Base-by-base conservation (phyloP, 2,113 vertebrate genomes). In the Meleagris gallopavo region DNA sequence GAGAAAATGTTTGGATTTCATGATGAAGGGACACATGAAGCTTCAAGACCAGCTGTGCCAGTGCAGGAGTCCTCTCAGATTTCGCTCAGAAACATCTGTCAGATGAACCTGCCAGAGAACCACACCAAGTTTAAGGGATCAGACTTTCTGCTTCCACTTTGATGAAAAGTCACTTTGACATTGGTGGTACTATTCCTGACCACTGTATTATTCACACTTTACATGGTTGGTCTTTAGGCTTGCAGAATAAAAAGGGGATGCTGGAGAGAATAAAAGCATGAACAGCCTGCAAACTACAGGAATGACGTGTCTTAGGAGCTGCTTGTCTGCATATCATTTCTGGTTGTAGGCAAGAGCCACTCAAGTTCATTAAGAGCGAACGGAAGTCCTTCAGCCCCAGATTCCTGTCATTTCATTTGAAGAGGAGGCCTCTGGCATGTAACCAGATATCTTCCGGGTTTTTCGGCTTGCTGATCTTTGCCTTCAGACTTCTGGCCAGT, bases 401-500 rank as follows among this genome's bases (percentile, higher is more conserved):
- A 96, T 94, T 93, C 88, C 95, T 96, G 93, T 65, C 91, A 77
- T 96, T 96, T 95, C 91, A 93, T 92, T 73, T 93, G 93, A 62
- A 96, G 95, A 97, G 93, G 89, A 97, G 93, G 90, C 96, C 90
- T 95, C 96, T 97, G 88, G 96, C 89, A 1, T 93, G 97, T 95
- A 98, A 97, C 72, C 38, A 79, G 97, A 98, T 96, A 95, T 89
- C 91, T 89, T 94, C 95, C 88, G 74, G 89, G 95, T 96, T 90
- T 30, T 48, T 93, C 89, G 94, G 93, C 95, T 95, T 50, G 93
- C 96, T 95, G 96, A 96, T 95, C 97, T 97, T 95, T 77, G 91
- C 96, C 95, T 93, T 96, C 66, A 93, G 90, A 66, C 95, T 97
- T 89, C 97, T 97, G 96, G 96, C 89, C 97, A 96, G 96, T 94